Percentiles rank a stretch among this genome's conserved stretches.
Conservation (phyloP, 2,113 vertebrate species). For the Petromus typicus region DNA sequence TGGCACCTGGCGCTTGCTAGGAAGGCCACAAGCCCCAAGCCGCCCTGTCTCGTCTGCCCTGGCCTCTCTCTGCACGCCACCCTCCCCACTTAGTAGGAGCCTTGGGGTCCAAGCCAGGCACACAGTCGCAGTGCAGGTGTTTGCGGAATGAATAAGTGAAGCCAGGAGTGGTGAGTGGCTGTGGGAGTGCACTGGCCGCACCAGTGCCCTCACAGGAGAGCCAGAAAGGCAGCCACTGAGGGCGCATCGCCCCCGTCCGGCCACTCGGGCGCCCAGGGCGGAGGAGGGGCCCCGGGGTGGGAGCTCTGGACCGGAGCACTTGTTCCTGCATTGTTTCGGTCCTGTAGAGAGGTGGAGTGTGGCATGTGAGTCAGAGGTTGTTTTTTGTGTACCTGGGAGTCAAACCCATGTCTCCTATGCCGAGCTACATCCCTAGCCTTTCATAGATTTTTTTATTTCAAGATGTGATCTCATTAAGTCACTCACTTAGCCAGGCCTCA, state of each 20-base stretch:
- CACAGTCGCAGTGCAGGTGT: not conserved
- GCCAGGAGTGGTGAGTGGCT: not conserved
- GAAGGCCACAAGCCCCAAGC: no score
- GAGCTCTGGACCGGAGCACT: not conserved
- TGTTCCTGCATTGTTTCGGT: not conserved
- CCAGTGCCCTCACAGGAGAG: not conserved
- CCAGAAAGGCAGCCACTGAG: not conserved
- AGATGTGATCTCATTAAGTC: not conserved
- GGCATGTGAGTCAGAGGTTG: not conserved
- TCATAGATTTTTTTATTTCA: not conserved
- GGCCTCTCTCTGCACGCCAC: not conserved
- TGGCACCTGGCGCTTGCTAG: not conserved
- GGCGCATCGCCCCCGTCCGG: not conserved
- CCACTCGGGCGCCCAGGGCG: not conserved
- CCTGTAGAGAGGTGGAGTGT: not conserved
- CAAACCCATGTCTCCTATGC: not conserved
- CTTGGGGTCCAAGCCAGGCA: not conserved
- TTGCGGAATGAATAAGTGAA: not conserved
- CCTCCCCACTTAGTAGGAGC: not conserved
- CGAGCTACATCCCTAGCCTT: not conserved
- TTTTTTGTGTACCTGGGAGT: not conserved
- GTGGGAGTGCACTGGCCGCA: not conserved
- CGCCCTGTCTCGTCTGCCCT: no score
- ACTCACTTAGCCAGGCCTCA: not conserved
- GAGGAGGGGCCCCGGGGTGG: no score